These are phyloP conservation scores for Spea hammondii DNA, from an alignment of 2,797 vertebrate species.

Conservation along the genomic window DNA sequence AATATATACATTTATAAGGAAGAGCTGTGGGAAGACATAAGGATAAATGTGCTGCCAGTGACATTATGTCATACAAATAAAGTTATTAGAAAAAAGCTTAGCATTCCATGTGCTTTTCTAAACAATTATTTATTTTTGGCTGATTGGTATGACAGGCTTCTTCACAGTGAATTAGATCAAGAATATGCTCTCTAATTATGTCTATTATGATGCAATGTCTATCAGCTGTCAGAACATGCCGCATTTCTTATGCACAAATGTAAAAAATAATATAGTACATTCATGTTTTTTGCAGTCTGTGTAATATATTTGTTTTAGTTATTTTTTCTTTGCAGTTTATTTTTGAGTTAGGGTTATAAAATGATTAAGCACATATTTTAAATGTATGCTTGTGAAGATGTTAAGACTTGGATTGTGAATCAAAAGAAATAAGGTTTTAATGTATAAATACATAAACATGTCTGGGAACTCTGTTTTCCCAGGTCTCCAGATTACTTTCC, in stretches of 20 bases:
- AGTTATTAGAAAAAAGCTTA: slow-evolving; percentile 22
- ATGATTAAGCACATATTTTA: no score
- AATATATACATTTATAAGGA: neutral
- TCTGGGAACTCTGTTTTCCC: no score
- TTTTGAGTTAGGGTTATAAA: no score
- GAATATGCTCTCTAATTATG: slow-evolving; percentile 43
- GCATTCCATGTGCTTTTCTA: slow-evolving; percentile 25
- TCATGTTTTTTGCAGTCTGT: neutral
- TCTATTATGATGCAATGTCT: slow-evolving; percentile 41
- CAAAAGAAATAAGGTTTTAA: no score
- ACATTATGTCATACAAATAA: slow-evolving; percentile 38
- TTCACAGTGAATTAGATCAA: slow-evolving; percentile 36
- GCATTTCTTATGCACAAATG: slow-evolving; percentile 12
- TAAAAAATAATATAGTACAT: neutral
- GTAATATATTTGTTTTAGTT: neutral
- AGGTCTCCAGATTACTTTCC: no score
- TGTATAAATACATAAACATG: no score
- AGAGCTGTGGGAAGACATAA: neutral
- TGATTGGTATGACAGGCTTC: slow-evolving; percentile 40
- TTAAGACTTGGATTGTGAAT: no score
- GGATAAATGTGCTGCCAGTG: slow-evolving; percentile 4
- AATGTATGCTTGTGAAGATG: no score
- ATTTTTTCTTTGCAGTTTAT: neutral
- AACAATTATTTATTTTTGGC: slow-evolving; percentile 46
- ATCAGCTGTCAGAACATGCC: slow-evolving; percentile 36